A percentile compares a stretch with the other conserved stretches of the same genome.
Evolutionary conservation across 2,888 invertebrate species (phyloP).

Genomic region (Lithosia quadra): DNA sequence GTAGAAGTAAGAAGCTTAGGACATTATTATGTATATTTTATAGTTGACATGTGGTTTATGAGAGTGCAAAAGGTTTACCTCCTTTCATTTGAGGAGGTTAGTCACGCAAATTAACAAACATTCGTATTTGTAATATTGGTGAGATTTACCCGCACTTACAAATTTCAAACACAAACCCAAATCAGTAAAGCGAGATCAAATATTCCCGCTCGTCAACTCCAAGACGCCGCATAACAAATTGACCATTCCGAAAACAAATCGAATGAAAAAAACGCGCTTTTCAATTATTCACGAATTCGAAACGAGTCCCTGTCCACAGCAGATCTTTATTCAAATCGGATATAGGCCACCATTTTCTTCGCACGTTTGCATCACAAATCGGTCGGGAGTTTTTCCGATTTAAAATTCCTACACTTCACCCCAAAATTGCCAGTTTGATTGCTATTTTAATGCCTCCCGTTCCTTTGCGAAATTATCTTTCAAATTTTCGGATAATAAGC

Average conservation of each 20-base stretch:
- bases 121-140: not conserved
- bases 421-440: conserved; percentile 82
- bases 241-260: conserved; percentile 52
- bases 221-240: conserved; percentile 52
- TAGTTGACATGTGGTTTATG: too few relatives aligned
- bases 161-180: conserved; percentile 18
- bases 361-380: conserved; percentile 85
- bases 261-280: conserved; percentile 50
- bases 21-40: too few relatives aligned
- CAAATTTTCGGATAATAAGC: conserved; percentile 61
- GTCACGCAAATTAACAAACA: not conserved
- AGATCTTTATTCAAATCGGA: conserved; percentile 79
- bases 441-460: conserved; percentile 79
- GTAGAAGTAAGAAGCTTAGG: too few relatives aligned
- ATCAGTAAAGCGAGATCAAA: conserved; percentile 18
- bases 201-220: conserved; percentile 25
- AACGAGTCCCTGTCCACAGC: conserved; percentile 49
- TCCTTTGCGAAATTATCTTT: conserved; percentile 70
- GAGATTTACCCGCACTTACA: not conserved
- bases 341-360: conserved; percentile 74
- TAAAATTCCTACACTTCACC: conserved; percentile 72
- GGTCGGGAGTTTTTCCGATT: conserved; percentile 78
- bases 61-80: too few relatives aligned
- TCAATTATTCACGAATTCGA: conserved; percentile 55
- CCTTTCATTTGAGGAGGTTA: not conserved